Evolutionary conservation across 2,113 vertebrate genomes (phyloP), one percentile per base, ranked within the genome.

Genomic region (Gymnarchus niloticus): DNA sequence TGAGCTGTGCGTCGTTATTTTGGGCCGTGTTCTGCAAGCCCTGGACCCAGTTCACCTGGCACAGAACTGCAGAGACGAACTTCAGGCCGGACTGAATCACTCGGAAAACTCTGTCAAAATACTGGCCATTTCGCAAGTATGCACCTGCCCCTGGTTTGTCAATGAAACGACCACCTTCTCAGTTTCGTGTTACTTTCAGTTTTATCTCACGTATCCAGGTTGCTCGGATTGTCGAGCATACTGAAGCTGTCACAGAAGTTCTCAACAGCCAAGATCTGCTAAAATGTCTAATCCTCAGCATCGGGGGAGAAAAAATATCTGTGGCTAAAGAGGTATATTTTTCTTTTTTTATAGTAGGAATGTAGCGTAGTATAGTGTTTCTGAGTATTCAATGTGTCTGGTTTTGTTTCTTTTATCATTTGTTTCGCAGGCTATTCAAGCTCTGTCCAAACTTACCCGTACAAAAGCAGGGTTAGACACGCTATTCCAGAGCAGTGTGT

Each of bases 251-350:
- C 44, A 92, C 91, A 23, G 94, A 97, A 90, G 92, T 99, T 85
- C 91, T 97, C 51, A 96, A 92, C 91, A 95, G 93, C 82, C 89
- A 92, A 0, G 95, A 96, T 17, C 88, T 99, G 10, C 86, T 99
- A 23, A 91, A 52, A 84, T 93, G 95, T 0, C 93, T 98, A 14
- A 95, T 99, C 76, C 92, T 91, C 48, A 96, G 96, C 91, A 96
- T 99, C 10, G 92, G 92, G 56, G 95, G 89, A 7, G 97, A 99
- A 86, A 96, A 96, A 86, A 95, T 99, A n/a, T 93, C 95, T 9
- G 95, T 98, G 88, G 96, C 97, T 10, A 98, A 98, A 91, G 94
- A 96, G 95, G 98, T 98, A 85, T 93, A 73, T 23, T 23, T 44
- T 56, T 17, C 28, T 14, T 19, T 46, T 65, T 2, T 12, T 12